Evolutionary conservation across 1,140 invertebrate species (phyloP).

Genomic region (Apis cerana): DNA sequence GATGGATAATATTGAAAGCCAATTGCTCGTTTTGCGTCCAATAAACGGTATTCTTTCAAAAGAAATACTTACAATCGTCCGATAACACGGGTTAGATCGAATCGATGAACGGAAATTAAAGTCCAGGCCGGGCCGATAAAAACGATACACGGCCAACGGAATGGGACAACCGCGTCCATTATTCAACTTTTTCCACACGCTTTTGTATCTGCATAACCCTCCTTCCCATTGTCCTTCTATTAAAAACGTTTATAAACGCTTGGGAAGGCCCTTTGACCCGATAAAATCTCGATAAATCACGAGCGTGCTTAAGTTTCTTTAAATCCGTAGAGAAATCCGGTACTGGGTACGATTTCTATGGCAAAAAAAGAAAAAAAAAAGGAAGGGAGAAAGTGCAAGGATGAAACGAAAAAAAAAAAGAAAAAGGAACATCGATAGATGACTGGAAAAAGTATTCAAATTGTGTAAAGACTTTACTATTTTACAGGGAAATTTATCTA

Average conservation of each 20-base stretch:
- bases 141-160: conserved; percentile 42
- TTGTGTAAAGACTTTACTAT: no score
- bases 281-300: not conserved
- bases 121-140: conserved; percentile 48
- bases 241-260: not conserved
- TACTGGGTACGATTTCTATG: no score
- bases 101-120: conserved; percentile 58
- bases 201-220: not conserved
- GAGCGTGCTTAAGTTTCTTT: not conserved
- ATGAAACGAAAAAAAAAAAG: not conserved
- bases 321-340: no score
- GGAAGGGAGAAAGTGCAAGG: no score
- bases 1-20: conserved; percentile 52
- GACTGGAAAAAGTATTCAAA: no score
- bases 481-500: no score
- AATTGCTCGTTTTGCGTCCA: conserved; percentile 48
- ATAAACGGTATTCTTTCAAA: conserved; percentile 52
- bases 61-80: conserved; percentile 40
- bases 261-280: not conserved
- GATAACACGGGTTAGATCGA: conserved; percentile 42
- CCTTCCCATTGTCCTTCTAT: not conserved
- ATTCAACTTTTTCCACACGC: conserved; percentile 21
- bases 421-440: no score
- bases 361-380: no score
- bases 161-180: conserved; percentile 19